These are phyloP conservation scores for Oncorhynchus gorbuscha DNA, from an alignment of 2,113 vertebrate genomes.

Conservation along the genomic window DNA sequence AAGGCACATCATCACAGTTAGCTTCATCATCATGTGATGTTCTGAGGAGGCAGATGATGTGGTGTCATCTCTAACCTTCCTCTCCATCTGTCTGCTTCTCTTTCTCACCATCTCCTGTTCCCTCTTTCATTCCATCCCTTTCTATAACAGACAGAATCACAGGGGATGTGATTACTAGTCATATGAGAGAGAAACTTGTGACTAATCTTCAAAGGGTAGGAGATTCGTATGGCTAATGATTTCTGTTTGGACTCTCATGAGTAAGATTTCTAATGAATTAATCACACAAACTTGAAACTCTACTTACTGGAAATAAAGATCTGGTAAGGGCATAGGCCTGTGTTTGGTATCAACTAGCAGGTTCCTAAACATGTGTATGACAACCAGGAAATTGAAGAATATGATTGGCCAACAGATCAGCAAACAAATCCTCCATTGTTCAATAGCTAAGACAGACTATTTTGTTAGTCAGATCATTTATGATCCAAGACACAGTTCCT, in stretches of 20 bases:
- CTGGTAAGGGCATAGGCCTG: too few relatives aligned
- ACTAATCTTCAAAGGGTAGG: conserved; percentile 6
- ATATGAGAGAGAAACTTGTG: conserved; percentile 16
- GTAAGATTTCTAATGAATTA: too few relatives aligned
- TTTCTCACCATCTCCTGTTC: neutral
- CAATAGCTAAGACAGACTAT: conserved; percentile 25
- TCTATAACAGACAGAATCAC: conserved; percentile 2
- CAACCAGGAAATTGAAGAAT: neutral
- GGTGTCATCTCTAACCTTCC: conserved; percentile 14
- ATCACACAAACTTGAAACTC: too few relatives aligned
- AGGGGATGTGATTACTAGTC: conserved; percentile 3
- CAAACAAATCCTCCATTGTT: neutral
- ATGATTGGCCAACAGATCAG: neutral
- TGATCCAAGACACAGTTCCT: neutral
- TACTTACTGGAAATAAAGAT: too few relatives aligned
- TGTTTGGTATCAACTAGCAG: too few relatives aligned
- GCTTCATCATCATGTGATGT: conserved; percentile 41
- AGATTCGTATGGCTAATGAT: conserved; percentile 1
- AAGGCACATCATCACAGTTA: conserved; percentile 24
- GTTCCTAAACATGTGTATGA: too few relatives aligned
- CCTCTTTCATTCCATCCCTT: conserved; percentile 5
- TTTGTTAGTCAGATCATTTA: neutral
- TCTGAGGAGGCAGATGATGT: conserved; percentile 12
- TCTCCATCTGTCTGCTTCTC: neutral
- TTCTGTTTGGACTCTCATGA: neutral